A percentile compares a stretch with the other conserved stretches of the same genome.
Evolutionary conservation across 2,888 invertebrate genomes (phyloP).

Genomic region (Steromphala cineraria): DNA sequence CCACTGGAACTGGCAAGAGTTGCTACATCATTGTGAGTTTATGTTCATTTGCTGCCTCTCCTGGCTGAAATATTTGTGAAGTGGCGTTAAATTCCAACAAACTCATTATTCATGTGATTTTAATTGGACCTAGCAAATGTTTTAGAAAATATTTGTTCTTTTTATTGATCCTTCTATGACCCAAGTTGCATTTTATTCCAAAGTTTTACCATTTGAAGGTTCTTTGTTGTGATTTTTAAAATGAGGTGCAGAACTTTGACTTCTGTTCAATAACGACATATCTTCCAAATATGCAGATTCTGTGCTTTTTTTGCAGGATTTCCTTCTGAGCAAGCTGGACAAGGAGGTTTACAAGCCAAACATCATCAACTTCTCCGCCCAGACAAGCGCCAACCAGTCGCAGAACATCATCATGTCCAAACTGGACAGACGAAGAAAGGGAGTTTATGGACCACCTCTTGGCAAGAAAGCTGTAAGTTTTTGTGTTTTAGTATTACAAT

Average conservation of each 20-base stretch:
- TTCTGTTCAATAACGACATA: neutral
- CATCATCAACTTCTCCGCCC: constrained; percentile 93
- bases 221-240: neutral
- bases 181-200: too few species aligned
- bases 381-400: constrained; percentile 93
- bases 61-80: too few species aligned
- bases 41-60: too few species aligned
- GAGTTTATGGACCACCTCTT: constrained; percentile 93
- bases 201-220: too few species aligned
- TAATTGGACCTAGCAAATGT: too few species aligned
- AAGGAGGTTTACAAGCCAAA: constrained; percentile 87
- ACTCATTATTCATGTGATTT: too few species aligned
- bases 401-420: constrained; percentile 97
- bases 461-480: constrained; percentile 82
- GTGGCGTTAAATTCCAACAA: too few species aligned
- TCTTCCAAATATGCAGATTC: too few species aligned
- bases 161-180: too few species aligned
- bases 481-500: too few species aligned
- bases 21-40: constrained; percentile 75
- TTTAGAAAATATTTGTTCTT: too few species aligned
- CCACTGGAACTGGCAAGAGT: constrained; percentile 77
- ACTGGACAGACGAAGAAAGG: constrained; percentile 92
- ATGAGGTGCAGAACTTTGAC: neutral
- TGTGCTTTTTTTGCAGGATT: constrained; percentile 69
- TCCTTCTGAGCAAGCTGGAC: constrained; percentile 87